Evolutionary conservation across 2,797 vertebrate genomes (phyloP).

Genomic region (Hyperoplus immaculatus): DNA sequence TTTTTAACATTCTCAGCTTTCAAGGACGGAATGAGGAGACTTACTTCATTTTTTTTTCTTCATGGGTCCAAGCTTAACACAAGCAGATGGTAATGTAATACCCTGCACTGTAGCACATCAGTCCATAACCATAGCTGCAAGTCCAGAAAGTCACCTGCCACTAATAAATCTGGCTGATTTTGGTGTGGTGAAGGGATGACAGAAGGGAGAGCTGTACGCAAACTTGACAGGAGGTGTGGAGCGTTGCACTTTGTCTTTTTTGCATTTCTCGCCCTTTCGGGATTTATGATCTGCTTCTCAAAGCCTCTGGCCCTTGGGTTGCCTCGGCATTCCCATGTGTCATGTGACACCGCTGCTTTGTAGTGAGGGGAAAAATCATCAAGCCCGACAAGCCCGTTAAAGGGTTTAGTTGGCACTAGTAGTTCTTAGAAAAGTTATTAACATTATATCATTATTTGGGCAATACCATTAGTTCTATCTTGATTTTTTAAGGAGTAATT

Average conservation of each 20-base stretch:
- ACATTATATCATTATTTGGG: neutral
- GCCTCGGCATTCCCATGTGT: slow-evolving; percentile 58
- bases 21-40: slow-evolving; percentile 35
- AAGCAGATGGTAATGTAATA: slow-evolving; percentile 75
- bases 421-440: slow-evolving; percentile 2
- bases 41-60: slow-evolving; percentile 36
- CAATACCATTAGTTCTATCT: neutral
- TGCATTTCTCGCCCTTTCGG: slow-evolving; percentile 66
- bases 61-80: slow-evolving; percentile 40
- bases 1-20: slow-evolving; percentile 49
- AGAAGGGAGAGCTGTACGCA: slow-evolving; percentile 39
- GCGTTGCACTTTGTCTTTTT: slow-evolving; percentile 74
- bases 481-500: neutral
- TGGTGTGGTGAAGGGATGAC: slow-evolving; percentile 55
- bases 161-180: slow-evolving; percentile 76
- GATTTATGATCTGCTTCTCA: slow-evolving; percentile 75
- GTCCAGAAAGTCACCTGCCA: slow-evolving; percentile 74
- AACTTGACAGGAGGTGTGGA: slow-evolving; percentile 64
- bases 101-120: slow-evolving; percentile 51
- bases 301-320: slow-evolving; percentile 48
- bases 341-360: slow-evolving; percentile 69
- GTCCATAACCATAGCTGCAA: slow-evolving; percentile 38
- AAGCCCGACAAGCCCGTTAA: slow-evolving; percentile 14
- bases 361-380: slow-evolving; percentile 31
- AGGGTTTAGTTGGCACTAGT: slow-evolving; percentile 13